These are phyloP conservation scores for Tragelaphus oryx DNA, from an alignment of 2,797 vertebrate genomes.

Conservation along the genomic window DNA sequence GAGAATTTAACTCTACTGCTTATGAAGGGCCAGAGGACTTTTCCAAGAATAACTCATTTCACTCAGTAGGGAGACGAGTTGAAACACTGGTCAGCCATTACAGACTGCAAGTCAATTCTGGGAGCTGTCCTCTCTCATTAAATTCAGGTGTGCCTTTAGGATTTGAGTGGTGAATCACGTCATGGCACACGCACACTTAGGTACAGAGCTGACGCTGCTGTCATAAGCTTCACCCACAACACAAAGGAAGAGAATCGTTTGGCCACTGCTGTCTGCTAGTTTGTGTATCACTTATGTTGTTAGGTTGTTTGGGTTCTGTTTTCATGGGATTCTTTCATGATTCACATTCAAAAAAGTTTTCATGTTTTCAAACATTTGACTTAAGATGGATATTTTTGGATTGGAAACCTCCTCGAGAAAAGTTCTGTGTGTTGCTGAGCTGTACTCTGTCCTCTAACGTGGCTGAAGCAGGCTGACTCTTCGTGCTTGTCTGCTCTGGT, in stretches of 20 bases:
- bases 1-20: background rate
- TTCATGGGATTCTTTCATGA: conserved; percentile 1
- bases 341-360: background rate
- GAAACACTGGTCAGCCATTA: background rate
- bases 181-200: background rate
- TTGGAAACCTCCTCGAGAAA: background rate
- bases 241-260: background rate
- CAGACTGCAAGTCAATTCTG: background rate
- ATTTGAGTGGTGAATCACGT: background rate
- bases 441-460: background rate
- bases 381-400: background rate
- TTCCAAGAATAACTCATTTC: conserved; percentile 8
- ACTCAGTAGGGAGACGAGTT: background rate
- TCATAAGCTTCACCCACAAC: background rate
- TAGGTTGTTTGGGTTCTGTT: background rate
- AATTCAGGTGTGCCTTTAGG: background rate
- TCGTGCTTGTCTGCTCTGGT: background rate
- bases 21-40: background rate
- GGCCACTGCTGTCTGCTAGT: background rate
- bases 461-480: background rate
- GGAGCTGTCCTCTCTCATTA: background rate
- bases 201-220: background rate
- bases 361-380: background rate
- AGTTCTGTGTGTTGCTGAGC: background rate
- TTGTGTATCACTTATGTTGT: background rate